Conservation (phyloP, 2,113 vertebrate genomes). For the Prionailurus viverrinus region DNA sequence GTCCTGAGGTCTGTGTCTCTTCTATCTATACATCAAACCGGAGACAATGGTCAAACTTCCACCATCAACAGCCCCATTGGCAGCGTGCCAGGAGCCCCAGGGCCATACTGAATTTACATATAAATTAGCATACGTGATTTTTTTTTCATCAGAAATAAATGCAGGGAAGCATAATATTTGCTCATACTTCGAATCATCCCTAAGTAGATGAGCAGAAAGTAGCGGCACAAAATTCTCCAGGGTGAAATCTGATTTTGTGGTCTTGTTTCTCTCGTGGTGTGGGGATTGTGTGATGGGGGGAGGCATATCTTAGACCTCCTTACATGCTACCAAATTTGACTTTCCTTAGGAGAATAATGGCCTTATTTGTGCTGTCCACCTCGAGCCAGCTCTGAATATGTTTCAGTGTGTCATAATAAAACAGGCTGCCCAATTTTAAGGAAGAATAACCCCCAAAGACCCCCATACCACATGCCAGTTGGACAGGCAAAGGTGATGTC, state of each 20-base stretch:
- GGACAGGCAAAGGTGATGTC: constrained; percentile 32
- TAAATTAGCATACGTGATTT: constrained; percentile 82
- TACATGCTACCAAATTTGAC: background rate
- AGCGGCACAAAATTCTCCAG: background rate
- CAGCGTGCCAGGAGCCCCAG: constrained; percentile 74
- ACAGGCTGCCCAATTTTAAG: constrained; percentile 57
- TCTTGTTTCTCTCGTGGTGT: background rate
- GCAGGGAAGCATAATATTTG: constrained; percentile 81
- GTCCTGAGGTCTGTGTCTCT: background rate
- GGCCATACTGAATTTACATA: constrained; percentile 81
- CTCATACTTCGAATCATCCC: constrained; percentile 70
- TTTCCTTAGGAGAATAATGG: background rate
- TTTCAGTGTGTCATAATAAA: background rate
- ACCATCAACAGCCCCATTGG: constrained; percentile 58
- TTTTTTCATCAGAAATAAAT: constrained; percentile 79
- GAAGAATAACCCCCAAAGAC: background rate
- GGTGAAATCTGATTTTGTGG: background rate
- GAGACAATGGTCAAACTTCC: constrained; percentile 63
- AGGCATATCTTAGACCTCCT: background rate
- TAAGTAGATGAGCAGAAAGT: constrained; percentile 54
- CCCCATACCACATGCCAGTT: background rate
- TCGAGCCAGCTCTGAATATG: background rate
- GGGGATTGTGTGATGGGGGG: background rate
- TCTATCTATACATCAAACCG: background rate
- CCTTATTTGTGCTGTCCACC: background rate